phyloP scores from a whole-genome alignment of 2,888 invertebrate species.

The Keiferia lycopersicella region DNA sequence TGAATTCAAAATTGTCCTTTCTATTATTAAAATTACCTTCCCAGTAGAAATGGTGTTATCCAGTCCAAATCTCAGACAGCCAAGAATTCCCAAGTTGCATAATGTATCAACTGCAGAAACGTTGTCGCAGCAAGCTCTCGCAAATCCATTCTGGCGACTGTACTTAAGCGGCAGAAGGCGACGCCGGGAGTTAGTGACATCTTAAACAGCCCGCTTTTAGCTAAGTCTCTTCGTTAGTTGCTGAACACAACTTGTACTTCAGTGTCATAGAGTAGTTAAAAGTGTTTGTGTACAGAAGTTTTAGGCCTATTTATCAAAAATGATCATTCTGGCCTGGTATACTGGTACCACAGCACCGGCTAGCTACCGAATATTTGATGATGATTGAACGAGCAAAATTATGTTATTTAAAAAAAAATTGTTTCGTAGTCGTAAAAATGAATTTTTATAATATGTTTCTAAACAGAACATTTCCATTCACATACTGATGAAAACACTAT shows the following conservation, averaged over 20 bases:
- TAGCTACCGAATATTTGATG: not conserved
- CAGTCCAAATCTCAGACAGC: not conserved
- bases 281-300: no score
- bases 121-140: not conserved
- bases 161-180: slow-evolving; percentile 21
- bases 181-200: slow-evolving; percentile 29
- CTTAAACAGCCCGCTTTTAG: slow-evolving; percentile 28
- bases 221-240: slow-evolving; percentile 30
- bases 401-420: not conserved
- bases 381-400: not conserved
- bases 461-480: no score
- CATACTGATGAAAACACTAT: no score
- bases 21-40: no score
- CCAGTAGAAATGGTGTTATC: not conserved
- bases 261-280: not conserved
- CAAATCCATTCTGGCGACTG: slow-evolving; percentile 12
- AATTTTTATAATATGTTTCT: no score
- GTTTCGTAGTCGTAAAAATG: not conserved
- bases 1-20: no score
- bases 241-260: slow-evolving; percentile 15
- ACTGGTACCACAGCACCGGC: no score
- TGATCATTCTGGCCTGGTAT: no score
- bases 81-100: slow-evolving; percentile 7
- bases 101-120: slow-evolving; percentile 8
- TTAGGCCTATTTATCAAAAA: not conserved